phyloP scores from a whole-genome alignment of 2,797 vertebrate species.

The Champsocephalus esox region DNA sequence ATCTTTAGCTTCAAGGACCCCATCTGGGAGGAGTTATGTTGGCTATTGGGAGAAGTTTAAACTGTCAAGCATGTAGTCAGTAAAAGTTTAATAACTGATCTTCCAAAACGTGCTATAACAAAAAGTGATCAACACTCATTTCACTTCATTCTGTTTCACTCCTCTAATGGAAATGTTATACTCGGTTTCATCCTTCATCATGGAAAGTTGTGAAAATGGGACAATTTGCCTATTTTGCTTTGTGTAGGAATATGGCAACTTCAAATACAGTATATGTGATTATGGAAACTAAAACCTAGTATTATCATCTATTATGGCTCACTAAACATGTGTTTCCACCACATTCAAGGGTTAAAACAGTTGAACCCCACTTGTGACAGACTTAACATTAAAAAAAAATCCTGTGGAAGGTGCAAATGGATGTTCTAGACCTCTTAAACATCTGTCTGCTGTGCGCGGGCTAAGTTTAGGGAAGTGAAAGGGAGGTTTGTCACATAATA shows the following conservation, averaged over 20 bases:
- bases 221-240: background rate
- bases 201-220: background rate
- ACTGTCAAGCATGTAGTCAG: background rate
- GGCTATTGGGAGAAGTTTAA: too few species aligned
- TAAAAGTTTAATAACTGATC: background rate
- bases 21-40: background rate
- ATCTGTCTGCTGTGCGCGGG: constrained; percentile 37
- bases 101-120: background rate
- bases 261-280: background rate
- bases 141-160: background rate
- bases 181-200: background rate
- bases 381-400: constrained; percentile 6
- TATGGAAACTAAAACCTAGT: constrained; percentile 1
- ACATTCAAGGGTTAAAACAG: background rate
- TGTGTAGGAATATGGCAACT: background rate
- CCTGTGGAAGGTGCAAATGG: constrained; percentile 17
- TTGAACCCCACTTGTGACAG: background rate
- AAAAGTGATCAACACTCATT: background rate
- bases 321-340: background rate
- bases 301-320: background rate
- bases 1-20: background rate
- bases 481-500: constrained; percentile 38
- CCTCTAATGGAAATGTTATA: background rate
- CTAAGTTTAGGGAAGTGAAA: constrained; percentile 24
- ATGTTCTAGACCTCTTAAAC: constrained; percentile 48